Conservation (phyloP, 2,113 vertebrate species). For the Bubo bubo region DNA sequence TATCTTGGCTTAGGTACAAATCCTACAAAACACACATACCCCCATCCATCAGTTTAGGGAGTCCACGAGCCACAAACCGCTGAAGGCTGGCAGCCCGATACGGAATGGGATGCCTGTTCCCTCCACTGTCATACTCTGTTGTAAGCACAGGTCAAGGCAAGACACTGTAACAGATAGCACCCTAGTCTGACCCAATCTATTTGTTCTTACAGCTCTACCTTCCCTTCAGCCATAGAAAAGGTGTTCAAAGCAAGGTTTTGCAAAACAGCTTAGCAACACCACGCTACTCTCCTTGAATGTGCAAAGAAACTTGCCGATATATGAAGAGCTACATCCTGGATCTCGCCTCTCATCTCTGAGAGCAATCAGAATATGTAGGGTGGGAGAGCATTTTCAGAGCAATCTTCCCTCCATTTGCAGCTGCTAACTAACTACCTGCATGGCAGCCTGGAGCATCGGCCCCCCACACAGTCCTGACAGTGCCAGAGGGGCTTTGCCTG, state of each 20-base stretch:
- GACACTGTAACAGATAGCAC: neutral
- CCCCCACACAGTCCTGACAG: neutral
- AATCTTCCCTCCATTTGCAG: neutral
- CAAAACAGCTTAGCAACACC: neutral
- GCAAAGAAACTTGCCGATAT: neutral
- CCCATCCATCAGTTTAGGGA: accelerated
- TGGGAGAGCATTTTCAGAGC: neutral
- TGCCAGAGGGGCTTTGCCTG: neutral
- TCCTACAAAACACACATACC: too few species aligned
- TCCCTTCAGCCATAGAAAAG: neutral
- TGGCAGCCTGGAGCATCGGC: accelerated
- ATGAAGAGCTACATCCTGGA: neutral
- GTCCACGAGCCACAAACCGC: neutral
- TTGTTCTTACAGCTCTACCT: neutral
- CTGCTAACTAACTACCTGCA: neutral
- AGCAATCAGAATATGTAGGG: neutral
- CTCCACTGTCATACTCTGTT: accelerated
- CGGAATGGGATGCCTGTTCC: accelerated
- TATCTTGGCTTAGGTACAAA: neutral
- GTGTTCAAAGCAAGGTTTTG: neutral
- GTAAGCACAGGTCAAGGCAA: neutral
- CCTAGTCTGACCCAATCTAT: neutral
- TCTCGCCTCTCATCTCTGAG: accelerated
- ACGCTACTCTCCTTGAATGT: accelerated
- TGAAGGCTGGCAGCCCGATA: neutral